phyloP scores from a whole-genome alignment of 1,140 invertebrate species.

The Asobara japonica region DNA sequence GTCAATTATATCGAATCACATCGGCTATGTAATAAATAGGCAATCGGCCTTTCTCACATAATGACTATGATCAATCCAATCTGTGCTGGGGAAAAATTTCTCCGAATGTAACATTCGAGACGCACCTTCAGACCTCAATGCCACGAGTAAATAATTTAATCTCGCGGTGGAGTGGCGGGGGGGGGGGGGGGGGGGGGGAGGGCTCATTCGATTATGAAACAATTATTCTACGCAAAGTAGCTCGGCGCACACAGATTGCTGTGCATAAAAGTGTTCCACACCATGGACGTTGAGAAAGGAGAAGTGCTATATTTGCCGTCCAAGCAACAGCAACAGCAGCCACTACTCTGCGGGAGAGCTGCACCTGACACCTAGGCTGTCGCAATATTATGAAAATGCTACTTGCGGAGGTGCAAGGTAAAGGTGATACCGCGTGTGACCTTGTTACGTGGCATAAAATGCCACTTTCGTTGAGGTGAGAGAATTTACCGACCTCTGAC shows the following conservation, averaged over 20 bases:
- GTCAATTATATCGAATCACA: neutral
- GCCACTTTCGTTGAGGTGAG: constrained; percentile 4
- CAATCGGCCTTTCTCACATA: neutral
- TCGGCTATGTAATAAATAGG: neutral
- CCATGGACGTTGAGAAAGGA: neutral
- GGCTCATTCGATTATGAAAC: neutral
- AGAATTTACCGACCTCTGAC: neutral
- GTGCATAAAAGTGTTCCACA: neutral
- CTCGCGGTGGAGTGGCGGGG: too few relatives aligned
- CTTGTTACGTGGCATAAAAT: constrained; percentile 49
- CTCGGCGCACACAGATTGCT: neutral
- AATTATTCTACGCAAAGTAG: neutral
- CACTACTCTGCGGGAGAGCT: constrained; percentile 17
- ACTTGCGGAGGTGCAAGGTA: constrained; percentile 27
- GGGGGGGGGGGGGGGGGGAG: neutral
- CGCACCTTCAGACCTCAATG: too few relatives aligned
- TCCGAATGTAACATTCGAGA: neutral
- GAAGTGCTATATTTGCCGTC: neutral
- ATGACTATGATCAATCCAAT: neutral
- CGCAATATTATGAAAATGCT: constrained; percentile 43
- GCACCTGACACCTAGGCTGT: constrained; percentile 36
- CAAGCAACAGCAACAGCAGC: neutral
- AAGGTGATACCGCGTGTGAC: constrained; percentile 44
- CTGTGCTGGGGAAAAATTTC: neutral
- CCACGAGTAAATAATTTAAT: neutral